Conservation (phyloP, 2,113 vertebrate species). For the Sinocyclocheilus rhinocerous region DNA sequence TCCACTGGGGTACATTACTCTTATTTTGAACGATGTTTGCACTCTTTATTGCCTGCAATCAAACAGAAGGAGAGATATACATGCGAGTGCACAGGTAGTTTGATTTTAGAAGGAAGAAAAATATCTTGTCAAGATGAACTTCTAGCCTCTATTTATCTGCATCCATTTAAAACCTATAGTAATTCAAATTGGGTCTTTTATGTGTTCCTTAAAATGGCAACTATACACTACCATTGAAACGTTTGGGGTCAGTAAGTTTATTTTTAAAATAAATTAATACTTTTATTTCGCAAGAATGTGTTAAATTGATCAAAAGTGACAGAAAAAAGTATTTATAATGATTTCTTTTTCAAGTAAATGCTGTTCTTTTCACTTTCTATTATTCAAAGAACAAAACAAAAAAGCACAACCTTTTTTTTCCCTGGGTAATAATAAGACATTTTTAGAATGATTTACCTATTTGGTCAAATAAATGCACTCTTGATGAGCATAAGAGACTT, state of each 20-base stretch:
- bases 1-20: constrained; percentile 35
- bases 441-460: too few relatives aligned
- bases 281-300: too few relatives aligned
- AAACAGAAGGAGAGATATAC: neutral
- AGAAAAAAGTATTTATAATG: too few relatives aligned
- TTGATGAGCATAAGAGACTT: too few relatives aligned
- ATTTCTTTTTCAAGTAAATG: neutral
- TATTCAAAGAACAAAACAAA: too few relatives aligned
- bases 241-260: too few relatives aligned
- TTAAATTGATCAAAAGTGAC: too few relatives aligned
- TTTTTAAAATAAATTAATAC: too few relatives aligned
- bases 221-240: neutral
- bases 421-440: too few relatives aligned
- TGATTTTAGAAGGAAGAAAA: neutral
- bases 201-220: neutral
- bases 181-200: neutral
- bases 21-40: constrained; percentile 22
- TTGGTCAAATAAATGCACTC: too few relatives aligned
- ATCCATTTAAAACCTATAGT: neutral
- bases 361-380: too few relatives aligned
- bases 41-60: constrained; percentile 29
- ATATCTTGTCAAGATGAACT: neutral
- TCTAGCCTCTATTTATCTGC: neutral
- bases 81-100: constrained; percentile 8
- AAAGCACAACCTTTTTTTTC: too few relatives aligned